Base-by-base conservation (phyloP, 92 coral and sea anemone species). In the Montipora capitata region DNA sequence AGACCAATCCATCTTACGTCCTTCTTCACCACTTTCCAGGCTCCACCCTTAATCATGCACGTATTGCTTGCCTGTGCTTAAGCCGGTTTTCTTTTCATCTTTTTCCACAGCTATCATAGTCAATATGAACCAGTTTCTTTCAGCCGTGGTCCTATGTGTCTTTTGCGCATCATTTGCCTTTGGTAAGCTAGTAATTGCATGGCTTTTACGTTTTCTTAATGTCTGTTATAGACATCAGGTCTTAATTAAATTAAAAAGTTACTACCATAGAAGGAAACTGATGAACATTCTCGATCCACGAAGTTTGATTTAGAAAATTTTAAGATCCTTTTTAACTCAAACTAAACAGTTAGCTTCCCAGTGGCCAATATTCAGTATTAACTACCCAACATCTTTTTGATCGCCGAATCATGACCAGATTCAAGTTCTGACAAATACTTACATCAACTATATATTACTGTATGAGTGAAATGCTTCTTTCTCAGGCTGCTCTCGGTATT, bases 81-180 rank as follows among this genome's bases (percentile, higher is more conserved):
- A 45, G 9, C 0, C 6, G 20, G 16, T 10, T 64, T 64, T n/a
- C 2, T 17, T 12, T 51, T 27, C 35, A 27, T 27, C 35, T 67
- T 58, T 52, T 4, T 69, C 62, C 49, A 40, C 57, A 48, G 85
- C 10, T 35, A 17, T 3, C 49, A 75, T 39, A 39, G 10, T 52
- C 10, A 81, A 3, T 13, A 81, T 81, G 85, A 11, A 68, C 17
- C 51, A 16, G 18, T 54, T 54, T 14, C 11, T 68, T n/a, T 14
- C 68, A 5, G 42, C 18, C 3, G 68, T 69, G 11, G 41, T 81
- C 11, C 43, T 81, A 3, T 51, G 45, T 13, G 10, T 81, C 66
- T 48, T 0, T 42, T 62, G 61, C n/a, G 39, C 72, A 27, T 74
- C 72, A 4, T 57, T 59, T 43, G 58, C 10, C 68, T 10, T 59